These are phyloP conservation scores for Zaprionus kolodkinae DNA, from an alignment of 1,140 invertebrate genomes.

Conservation along the genomic window DNA sequence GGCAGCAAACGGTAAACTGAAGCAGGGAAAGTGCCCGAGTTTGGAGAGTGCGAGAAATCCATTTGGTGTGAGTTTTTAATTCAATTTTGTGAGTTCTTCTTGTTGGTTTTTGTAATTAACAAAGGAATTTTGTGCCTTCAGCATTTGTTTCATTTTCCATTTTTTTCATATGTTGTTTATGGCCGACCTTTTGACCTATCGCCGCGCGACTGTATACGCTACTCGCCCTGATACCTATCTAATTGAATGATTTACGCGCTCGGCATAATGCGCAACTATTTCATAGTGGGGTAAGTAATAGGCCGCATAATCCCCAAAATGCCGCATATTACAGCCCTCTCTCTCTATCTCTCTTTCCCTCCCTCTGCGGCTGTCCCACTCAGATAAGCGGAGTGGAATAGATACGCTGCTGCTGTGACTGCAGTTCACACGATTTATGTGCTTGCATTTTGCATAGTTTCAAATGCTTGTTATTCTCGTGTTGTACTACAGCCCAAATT, in stretches of 20 bases:
- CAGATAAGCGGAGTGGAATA: conserved; percentile 28
- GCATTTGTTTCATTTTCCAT: conserved; percentile 17
- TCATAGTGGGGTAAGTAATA: conserved; percentile 50
- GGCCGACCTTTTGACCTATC: conserved; percentile 58
- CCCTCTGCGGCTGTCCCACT: background rate
- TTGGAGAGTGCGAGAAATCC: background rate
- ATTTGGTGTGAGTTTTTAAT: conserved; percentile 37
- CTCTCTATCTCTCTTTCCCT: background rate
- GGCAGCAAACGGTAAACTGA: conserved; percentile 41
- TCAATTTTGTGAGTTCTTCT: conserved; percentile 36
- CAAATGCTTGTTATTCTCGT: conserved; percentile 58
- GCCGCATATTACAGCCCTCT: conserved; percentile 6
- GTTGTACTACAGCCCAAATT: conserved; percentile 35
- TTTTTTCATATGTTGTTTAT: conserved; percentile 49
- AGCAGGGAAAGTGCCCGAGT: conserved; percentile 65
- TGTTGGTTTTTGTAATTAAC: conserved; percentile 72
- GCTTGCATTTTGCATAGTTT: conserved; percentile 77
- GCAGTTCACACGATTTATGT: conserved; percentile 64
- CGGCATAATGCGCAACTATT: conserved; percentile 64
- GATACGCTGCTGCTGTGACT: conserved; percentile 34
- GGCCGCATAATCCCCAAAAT: conserved; percentile 47
- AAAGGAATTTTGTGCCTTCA: conserved; percentile 47
- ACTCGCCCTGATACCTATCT: conserved; percentile 54
- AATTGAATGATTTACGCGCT: conserved; percentile 68
- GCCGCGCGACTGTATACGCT: conserved; percentile 13